These are phyloP conservation scores for Mobula hypostoma DNA, from an alignment of 2,113 vertebrate genomes.

Conservation along the genomic window DNA sequence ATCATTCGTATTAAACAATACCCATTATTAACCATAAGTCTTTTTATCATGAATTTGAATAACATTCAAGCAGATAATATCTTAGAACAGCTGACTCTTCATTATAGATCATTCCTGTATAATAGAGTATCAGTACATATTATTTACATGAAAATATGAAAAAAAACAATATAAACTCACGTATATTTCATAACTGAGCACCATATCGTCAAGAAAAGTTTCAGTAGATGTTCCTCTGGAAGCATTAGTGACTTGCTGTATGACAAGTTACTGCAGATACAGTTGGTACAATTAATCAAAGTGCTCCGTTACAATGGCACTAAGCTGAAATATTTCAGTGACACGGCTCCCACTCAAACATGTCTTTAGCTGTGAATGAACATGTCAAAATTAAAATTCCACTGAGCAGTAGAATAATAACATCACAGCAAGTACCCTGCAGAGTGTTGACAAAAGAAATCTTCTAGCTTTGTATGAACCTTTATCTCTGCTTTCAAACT, in stretches of 20 bases:
- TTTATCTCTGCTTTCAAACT: constrained; percentile 36
- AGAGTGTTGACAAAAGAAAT: constrained; percentile 37
- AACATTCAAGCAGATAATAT: neutral
- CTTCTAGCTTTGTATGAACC: constrained; percentile 17
- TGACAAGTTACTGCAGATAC: constrained; percentile 35
- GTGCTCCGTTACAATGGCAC: constrained; percentile 21
- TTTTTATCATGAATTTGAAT: neutral
- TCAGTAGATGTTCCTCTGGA: neutral
- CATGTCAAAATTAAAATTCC: constrained; percentile 35
- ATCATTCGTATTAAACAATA: neutral
- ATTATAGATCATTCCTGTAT: neutral
- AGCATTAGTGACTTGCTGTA: neutral
- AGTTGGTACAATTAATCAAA: constrained; percentile 37
- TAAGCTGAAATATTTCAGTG: constrained; percentile 33
- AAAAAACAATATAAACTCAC: constrained; percentile 21
- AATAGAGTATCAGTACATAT: constrained; percentile 9
- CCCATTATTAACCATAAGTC: neutral
- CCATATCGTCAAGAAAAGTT: neutral
- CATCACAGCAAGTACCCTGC: constrained; percentile 25
- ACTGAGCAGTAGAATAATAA: constrained; percentile 35
- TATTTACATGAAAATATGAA: neutral
- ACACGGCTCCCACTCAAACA: constrained; percentile 26
- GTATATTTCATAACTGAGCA: constrained; percentile 2
- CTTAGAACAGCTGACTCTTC: neutral
- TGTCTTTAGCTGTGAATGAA: constrained; percentile 35